A percentile compares a stretch with the other conserved stretches of the same genome.
phyloP scores from a whole-genome alignment of 2,888 invertebrate species.

The Cistogaster globosa region DNA sequence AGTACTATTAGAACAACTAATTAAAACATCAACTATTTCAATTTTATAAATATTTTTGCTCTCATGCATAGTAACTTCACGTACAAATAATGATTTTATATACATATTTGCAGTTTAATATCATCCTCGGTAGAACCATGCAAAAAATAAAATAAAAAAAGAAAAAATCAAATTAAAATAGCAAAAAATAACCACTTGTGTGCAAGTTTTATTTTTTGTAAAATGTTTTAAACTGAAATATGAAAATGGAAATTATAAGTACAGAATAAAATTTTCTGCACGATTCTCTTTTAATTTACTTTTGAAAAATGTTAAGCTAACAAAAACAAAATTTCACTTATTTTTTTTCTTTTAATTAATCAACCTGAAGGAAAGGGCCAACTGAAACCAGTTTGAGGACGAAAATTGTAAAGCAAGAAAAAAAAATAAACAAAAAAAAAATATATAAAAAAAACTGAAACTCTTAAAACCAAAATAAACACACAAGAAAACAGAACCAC shows the following conservation, averaged over 20 bases:
- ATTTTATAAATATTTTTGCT: too few species aligned
- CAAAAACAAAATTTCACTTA: constrained; percentile 61
- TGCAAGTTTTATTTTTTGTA: too few species aligned
- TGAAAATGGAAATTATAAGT: not conserved
- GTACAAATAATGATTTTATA: too few species aligned
- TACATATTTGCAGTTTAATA: too few species aligned
- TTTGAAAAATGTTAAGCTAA: constrained; percentile 18
- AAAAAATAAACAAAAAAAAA: not conserved
- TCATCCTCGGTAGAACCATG: too few species aligned
- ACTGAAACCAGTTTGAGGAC: constrained; percentile 60
- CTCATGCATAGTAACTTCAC: too few species aligned
- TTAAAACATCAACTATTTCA: too few species aligned
- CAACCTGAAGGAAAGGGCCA: constrained; percentile 67
- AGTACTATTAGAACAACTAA: too few species aligned
- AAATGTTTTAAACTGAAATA: not conserved
- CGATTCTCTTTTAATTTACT: not conserved
- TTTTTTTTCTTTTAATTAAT: constrained; percentile 58
- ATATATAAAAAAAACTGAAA: constrained; percentile 60
- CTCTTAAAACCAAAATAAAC: constrained; percentile 25
- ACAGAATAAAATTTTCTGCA: not conserved
- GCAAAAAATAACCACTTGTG: too few species aligned
- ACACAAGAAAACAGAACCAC: constrained; percentile 58
- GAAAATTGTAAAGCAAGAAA: constrained; percentile 23
- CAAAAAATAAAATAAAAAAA: too few species aligned
- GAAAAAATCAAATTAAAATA: too few species aligned